phyloP scores from a whole-genome alignment of 2,888 invertebrate genomes.

The Agrochola lychnidis region DNA sequence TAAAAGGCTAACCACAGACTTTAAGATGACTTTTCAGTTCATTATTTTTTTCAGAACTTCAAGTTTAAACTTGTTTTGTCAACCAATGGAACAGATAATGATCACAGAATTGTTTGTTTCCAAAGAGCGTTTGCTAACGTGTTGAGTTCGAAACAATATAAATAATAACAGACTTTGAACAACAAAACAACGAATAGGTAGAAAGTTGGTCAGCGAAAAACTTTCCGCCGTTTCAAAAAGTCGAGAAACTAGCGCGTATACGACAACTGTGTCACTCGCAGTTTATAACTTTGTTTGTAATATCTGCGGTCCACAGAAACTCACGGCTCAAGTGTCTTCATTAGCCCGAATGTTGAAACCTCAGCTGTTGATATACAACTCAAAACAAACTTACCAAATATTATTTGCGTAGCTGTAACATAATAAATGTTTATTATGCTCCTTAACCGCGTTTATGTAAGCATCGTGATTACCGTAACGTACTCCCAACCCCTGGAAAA shows the following conservation, averaged over 20 bases:
- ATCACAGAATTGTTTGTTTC: not conserved
- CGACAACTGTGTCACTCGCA: constrained; percentile 33
- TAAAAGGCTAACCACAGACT: not conserved
- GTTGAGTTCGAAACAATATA: constrained; percentile 26
- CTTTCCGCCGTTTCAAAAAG: constrained; percentile 49
- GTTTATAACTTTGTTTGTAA: constrained; percentile 48
- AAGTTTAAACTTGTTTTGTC: not conserved
- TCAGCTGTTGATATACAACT: constrained; percentile 34
- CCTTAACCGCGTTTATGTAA: constrained; percentile 31
- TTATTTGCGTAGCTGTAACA: constrained; percentile 33
- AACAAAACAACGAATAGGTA: constrained; percentile 33
- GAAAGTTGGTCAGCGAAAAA: constrained; percentile 55
- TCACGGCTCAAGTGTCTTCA: constrained; percentile 43
- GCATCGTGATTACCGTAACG: constrained; percentile 41
- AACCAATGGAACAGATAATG: not conserved
- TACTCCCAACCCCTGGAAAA: constrained; percentile 28
- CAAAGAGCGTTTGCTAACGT: constrained; percentile 19
- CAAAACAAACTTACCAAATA: constrained; percentile 33
- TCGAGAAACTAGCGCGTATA: constrained; percentile 37
- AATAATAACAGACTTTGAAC: constrained; percentile 39
- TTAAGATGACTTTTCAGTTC: not conserved
- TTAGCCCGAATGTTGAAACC: constrained; percentile 46
- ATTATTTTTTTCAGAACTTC: not conserved
- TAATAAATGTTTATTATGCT: constrained; percentile 51
- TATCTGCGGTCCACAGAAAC: constrained; percentile 30